A percentile compares a stretch with the other conserved stretches of the same genome.
Evolutionary conservation across 2,113 vertebrate genomes (phyloP).

Genomic region (Chaetura pelagica): DNA sequence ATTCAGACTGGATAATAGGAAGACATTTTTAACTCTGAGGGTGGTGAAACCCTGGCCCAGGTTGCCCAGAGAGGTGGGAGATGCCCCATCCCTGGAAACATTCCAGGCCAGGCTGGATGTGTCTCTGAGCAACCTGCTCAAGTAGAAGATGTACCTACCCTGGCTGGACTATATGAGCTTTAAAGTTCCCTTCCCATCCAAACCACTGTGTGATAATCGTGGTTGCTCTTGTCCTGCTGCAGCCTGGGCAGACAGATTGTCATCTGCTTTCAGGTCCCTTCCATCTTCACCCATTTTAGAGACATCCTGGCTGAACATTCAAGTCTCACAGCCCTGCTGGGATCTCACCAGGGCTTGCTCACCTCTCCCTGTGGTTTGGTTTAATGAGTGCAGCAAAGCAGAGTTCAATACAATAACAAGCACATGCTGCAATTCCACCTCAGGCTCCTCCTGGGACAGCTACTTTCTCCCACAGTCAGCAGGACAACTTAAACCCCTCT

Average conservation of each 20-base stretch:
- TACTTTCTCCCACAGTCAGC: neutral
- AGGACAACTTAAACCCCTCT: neutral
- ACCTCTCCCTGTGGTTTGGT: neutral
- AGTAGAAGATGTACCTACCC: too few species aligned
- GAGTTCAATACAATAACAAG: neutral
- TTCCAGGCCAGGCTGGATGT: too few species aligned
- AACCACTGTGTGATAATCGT: too few species aligned
- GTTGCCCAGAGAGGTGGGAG: too few species aligned
- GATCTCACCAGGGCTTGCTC: neutral
- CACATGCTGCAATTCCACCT: neutral
- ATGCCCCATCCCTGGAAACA: too few species aligned
- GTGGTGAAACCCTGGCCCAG: too few species aligned
- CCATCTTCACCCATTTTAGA: neutral
- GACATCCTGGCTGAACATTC: too few species aligned
- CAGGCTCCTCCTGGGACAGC: neutral
- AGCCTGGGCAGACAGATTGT: rapidly evolving
- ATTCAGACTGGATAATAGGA: too few species aligned
- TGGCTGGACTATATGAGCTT: too few species aligned
- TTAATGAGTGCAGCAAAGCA: neutral
- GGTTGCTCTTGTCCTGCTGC: neutral
- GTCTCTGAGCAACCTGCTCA: too few species aligned
- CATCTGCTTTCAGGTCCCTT: neutral
- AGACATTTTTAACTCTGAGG: too few species aligned
- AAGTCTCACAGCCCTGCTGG: neutral
- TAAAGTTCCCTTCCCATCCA: too few species aligned